phyloP scores from a whole-genome alignment of 2,113 vertebrate species.

The Electrona antarctica region DNA sequence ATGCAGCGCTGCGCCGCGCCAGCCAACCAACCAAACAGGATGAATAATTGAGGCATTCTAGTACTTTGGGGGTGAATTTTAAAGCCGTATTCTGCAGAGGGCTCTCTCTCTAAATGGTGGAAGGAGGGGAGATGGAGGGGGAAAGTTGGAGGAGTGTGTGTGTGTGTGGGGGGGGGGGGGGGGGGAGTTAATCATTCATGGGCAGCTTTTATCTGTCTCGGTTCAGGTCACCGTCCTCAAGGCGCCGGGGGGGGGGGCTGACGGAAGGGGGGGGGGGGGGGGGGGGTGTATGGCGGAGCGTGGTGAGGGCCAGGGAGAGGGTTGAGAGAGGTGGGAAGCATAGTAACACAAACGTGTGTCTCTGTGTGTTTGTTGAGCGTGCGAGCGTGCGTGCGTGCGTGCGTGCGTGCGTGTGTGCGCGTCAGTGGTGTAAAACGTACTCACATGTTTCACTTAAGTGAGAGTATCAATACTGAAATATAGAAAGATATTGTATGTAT shows the following conservation, averaged over 20 bases:
- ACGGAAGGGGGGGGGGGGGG: constrained; percentile 21
- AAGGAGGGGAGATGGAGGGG: constrained; percentile 31
- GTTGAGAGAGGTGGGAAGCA: not conserved
- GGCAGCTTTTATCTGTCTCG: constrained; percentile 76
- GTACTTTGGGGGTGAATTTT: constrained; percentile 81
- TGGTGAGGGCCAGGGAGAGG: constrained; percentile 1
- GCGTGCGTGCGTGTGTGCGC: no score
- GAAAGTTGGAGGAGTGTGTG: not conserved
- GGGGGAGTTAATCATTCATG: constrained; percentile 79
- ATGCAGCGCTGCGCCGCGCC: no score
- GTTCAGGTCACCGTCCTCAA: constrained; percentile 75
- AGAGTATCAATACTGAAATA: no score
- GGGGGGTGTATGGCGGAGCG: not conserved
- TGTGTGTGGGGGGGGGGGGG: constrained; percentile 46
- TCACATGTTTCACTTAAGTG: no score
- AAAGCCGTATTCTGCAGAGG: constrained; percentile 76
- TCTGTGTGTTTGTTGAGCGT: no score
- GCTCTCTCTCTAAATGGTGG: constrained; percentile 71
- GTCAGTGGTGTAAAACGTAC: no score
- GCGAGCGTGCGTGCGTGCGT: no score
- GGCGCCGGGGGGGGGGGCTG: constrained; percentile 29
- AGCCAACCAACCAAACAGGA: constrained; percentile 60
- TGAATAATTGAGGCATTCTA: constrained; percentile 82
- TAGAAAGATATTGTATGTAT: no score
- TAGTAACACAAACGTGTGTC: no score